Evolutionary conservation across 2,113 vertebrate species (phyloP), one percentile per base, ranked within the genome.

Genomic region (Rhizomys pruinosus): DNA sequence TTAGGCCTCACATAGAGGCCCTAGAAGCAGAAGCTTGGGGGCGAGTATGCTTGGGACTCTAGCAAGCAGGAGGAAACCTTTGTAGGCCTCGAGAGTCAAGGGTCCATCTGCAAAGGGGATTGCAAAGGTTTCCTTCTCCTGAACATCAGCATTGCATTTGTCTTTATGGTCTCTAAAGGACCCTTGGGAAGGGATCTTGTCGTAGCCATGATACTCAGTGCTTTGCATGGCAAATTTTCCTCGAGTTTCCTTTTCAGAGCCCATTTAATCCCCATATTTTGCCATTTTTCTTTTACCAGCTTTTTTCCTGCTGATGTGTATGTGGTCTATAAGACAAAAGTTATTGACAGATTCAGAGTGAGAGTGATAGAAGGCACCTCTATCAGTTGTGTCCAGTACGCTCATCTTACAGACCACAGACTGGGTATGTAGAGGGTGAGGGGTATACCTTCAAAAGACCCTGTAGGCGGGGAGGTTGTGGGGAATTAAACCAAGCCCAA

Each of bases 81-180:
- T n/a, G 55, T 89, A 52, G 64, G 7, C 34, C 16, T 92, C 57
- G 8, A 13, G 63, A 85, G 32, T 88, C 57, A 63, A 81, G 4
- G 29, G 69, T 92, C 29, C 69, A 86, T 34, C 9, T 19, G 1
- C 73, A 78, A 76, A 85, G 57, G 76, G 78, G 55, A 47, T 44
- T 13, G n/a, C 37, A 78, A 64, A 79, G 11, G 6, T 19, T 77
- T 95, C 15, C 73, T 64, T 63, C 37, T 82, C 64, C 32, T 55
- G 63, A 52, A 8, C 29, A 23, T 59, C 22, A n/a, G 64, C 44
- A 32, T 73, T 89, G 78, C 32, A 37, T 93, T 77, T 77, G 52
- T 61, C 81, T 91, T 84, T 84, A 57, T 73, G 61, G 23, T 23
- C 12, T 78, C 80, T 90, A 73, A 90, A 88, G 78, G 15, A 87